A percentile compares a stretch with the other conserved stretches of the same genome.
These are phyloP conservation scores for Montipora capitata DNA, from an alignment of 92 coral and sea anemone genomes.

Conservation along the genomic window DNA sequence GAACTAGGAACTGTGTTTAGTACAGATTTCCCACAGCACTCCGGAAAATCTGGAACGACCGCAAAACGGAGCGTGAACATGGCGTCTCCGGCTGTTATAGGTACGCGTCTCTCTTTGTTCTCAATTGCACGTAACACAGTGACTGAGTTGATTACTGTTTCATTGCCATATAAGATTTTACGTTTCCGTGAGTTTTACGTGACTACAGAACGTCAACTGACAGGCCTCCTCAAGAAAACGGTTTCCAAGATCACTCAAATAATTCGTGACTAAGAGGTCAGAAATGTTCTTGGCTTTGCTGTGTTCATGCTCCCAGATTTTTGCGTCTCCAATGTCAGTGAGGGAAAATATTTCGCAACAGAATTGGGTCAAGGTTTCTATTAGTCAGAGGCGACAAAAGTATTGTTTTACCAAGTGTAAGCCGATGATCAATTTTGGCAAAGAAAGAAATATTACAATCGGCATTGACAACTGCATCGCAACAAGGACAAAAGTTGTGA, in stretches of 20 bases:
- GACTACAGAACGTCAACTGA: slow-evolving; percentile 24
- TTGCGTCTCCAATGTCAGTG: slow-evolving; percentile 6
- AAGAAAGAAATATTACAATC: slow-evolving; percentile 26
- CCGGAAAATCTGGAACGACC: slow-evolving; percentile 54
- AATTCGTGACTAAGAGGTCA: slow-evolving; percentile 36
- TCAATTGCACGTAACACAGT: slow-evolving; percentile 26
- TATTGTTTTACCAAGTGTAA: slow-evolving; percentile 26
- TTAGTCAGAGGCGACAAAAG: not conserved
- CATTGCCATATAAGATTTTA: slow-evolving; percentile 9
- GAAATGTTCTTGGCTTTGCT: not conserved
- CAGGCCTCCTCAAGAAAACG: slow-evolving; percentile 12
- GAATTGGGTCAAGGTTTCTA: slow-evolving; percentile 16
- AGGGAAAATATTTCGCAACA: not conserved
- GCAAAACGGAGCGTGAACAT: slow-evolving; percentile 44
- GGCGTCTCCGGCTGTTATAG: slow-evolving; percentile 43
- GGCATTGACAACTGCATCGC: slow-evolving; percentile 49
- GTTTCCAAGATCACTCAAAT: slow-evolving; percentile 25
- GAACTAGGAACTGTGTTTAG: slow-evolving; percentile 50
- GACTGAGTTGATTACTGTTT: slow-evolving; percentile 12
- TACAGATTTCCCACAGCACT: slow-evolving; percentile 37
- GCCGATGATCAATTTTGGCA: not conserved
- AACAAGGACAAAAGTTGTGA: slow-evolving; percentile 37
- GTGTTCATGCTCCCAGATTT: not conserved
- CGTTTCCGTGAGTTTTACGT: slow-evolving; percentile 18
- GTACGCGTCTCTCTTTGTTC: slow-evolving; percentile 53